Evolutionary conservation across 2,797 vertebrate species (phyloP).

Genomic region (Sebastiscus tertius): DNA sequence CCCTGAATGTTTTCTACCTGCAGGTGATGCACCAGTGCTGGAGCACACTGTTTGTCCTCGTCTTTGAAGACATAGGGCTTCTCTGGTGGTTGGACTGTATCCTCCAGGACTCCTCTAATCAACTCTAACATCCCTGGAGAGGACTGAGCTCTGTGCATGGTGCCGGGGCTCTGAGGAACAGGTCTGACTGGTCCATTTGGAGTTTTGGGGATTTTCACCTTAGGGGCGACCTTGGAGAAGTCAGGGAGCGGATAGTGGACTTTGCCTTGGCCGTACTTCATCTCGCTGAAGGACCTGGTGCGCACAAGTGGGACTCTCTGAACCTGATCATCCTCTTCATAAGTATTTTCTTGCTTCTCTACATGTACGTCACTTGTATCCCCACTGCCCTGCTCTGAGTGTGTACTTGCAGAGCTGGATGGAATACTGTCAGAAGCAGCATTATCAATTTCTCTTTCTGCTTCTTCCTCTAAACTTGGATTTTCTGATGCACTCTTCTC

Average conservation of each 20-base stretch:
- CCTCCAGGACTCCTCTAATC: conserved; percentile 82
- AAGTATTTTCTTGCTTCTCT: neutral
- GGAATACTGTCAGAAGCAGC: conserved; percentile 16
- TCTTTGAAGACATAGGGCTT: conserved; percentile 65
- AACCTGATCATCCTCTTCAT: conserved; percentile 6
- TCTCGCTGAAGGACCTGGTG: conserved; percentile 69
- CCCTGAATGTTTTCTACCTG: conserved; percentile 66
- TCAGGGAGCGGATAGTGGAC: conserved; percentile 81
- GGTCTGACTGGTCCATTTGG: conserved; percentile 45
- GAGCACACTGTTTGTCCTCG: conserved; percentile 50
- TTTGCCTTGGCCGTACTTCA: conserved; percentile 83
- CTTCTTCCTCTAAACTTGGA: conserved; percentile 16
- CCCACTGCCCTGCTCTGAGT: conserved; percentile 16
- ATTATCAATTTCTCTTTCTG: conserved; percentile 2
- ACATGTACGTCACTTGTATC: neutral
- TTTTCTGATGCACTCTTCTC: conserved; percentile 16
- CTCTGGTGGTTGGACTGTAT: conserved; percentile 69
- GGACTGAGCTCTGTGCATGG: conserved; percentile 71
- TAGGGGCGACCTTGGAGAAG: conserved; percentile 83
- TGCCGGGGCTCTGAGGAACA: conserved; percentile 50
- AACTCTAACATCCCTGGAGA: conserved; percentile 77
- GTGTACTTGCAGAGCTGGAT: conserved; percentile 11
- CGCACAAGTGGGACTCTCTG: conserved; percentile 60
- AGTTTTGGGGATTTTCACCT: conserved; percentile 83
- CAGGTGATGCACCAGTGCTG: conserved; percentile 72